phyloP scores from a whole-genome alignment of 2,797 vertebrate species.

The Spea hammondii region DNA sequence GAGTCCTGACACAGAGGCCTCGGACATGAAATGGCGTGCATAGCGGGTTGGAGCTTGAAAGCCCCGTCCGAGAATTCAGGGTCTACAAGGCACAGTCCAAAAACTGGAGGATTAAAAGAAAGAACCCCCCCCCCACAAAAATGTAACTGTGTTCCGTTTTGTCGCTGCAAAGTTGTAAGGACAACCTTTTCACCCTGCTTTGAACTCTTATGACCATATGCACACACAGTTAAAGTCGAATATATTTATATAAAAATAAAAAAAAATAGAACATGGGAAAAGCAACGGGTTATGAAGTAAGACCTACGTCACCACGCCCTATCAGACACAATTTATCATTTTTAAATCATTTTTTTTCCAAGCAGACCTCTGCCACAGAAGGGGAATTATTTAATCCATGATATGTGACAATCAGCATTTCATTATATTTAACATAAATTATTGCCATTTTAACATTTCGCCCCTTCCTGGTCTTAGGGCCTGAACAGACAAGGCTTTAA shows the following conservation, averaged over 20 bases:
- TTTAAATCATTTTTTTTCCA: too few species aligned
- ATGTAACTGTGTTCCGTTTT: conserved; percentile 13
- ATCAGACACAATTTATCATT: too few species aligned
- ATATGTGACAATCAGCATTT: too few species aligned
- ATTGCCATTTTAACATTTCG: too few species aligned
- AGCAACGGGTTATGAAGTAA: neutral
- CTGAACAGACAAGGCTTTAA: too few species aligned
- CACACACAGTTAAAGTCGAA: neutral
- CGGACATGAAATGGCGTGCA: conserved; percentile 54
- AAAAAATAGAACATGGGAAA: neutral
- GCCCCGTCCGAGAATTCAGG: conserved; percentile 49
- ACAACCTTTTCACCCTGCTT: neutral
- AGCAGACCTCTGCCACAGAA: neutral
- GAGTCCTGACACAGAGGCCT: conserved; percentile 40
- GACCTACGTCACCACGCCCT: too few species aligned
- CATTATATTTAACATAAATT: too few species aligned
- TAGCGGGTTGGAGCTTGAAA: conserved; percentile 38
- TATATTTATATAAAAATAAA: neutral
- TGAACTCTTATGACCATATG: conserved; percentile 3
- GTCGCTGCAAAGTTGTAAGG: conserved; percentile 19
- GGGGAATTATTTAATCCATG: neutral
- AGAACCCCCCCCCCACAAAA: too few species aligned
- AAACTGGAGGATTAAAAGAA: conserved; percentile 3
- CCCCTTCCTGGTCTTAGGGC: too few species aligned
- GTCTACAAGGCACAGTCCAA: conserved; percentile 52